A percentile compares a stretch with the other conserved stretches of the same genome.
These are phyloP conservation scores for Meloidogyne exigua DNA, from an alignment of 1,140 invertebrate genomes.

Conservation along the genomic window DNA sequence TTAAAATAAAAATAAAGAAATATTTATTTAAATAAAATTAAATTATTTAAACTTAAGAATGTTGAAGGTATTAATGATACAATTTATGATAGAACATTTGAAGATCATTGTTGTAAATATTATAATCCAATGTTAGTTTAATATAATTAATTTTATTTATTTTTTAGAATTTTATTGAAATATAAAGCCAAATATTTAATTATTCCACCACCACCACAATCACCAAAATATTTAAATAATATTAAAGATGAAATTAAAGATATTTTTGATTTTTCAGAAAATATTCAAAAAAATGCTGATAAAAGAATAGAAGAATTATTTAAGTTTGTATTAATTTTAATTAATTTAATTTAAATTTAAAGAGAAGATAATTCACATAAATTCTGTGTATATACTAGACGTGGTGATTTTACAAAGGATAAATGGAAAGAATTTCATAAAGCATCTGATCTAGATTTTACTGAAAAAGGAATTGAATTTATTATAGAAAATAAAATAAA, in stretches of 20 bases:
- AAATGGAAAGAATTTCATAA: constrained; percentile 1
- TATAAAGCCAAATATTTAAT: background rate
- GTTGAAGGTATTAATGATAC: background rate
- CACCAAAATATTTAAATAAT: background rate
- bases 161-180: background rate
- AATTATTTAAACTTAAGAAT: background rate
- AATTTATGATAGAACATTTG: background rate
- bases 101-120: background rate
- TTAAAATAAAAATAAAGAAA: no score
- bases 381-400: constrained; percentile 22
- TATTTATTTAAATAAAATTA: no score
- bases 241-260: background rate
- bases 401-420: constrained; percentile 11
- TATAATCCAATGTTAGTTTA: constrained; percentile 1
- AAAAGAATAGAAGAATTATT: background rate
- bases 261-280: background rate
- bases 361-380: constrained; percentile 13
- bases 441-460: constrained; percentile 16
- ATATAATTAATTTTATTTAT: background rate
- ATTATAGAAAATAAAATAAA: constrained; percentile 19
- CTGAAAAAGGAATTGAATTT: background rate
- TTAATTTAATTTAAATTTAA: background rate
- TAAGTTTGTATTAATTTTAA: background rate
- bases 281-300: background rate
- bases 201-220: background rate